These are phyloP conservation scores for Diarsia brunnea DNA, from an alignment of 2,888 invertebrate species.

Conservation along the genomic window DNA sequence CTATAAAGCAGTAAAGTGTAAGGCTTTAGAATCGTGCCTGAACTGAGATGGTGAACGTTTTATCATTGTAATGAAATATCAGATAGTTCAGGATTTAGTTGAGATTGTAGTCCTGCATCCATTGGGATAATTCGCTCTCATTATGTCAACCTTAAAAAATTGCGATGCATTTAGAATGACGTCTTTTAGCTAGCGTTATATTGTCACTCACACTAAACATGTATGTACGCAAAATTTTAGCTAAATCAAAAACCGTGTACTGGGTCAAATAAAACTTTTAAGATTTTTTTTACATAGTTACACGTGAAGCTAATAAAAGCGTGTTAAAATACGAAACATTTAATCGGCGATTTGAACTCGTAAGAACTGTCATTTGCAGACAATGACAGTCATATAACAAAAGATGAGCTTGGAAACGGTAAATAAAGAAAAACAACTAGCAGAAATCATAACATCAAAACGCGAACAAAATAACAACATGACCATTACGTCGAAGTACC, in stretches of 20 bases:
- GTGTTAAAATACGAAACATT: neutral
- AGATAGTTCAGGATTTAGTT: conserved; percentile 74
- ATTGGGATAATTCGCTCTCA: conserved; percentile 15
- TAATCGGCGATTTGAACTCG: neutral
- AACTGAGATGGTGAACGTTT: conserved; percentile 72
- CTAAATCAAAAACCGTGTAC: neutral
- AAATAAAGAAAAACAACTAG: neutral
- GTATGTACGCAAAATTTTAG: neutral
- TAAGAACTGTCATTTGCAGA: neutral
- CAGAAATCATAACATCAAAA: conserved; percentile 12
- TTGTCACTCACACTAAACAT: neutral
- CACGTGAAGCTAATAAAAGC: neutral
- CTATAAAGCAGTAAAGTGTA: conserved; percentile 68
- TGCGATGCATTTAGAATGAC: neutral
- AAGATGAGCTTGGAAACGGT: neutral
- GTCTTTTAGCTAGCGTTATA: neutral
- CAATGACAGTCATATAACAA: neutral
- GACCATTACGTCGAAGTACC: conserved; percentile 31
- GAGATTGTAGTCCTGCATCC: conserved; percentile 55
- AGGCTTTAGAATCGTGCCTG: conserved; percentile 69
- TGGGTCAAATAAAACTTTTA: neutral
- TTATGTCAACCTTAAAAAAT: neutral
- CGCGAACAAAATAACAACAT: conserved; percentile 34
- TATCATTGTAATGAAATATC: conserved; percentile 79
- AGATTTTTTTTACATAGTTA: neutral